Conservation (phyloP, 2,888 invertebrate species). For the Ametastegia equiseti region DNA sequence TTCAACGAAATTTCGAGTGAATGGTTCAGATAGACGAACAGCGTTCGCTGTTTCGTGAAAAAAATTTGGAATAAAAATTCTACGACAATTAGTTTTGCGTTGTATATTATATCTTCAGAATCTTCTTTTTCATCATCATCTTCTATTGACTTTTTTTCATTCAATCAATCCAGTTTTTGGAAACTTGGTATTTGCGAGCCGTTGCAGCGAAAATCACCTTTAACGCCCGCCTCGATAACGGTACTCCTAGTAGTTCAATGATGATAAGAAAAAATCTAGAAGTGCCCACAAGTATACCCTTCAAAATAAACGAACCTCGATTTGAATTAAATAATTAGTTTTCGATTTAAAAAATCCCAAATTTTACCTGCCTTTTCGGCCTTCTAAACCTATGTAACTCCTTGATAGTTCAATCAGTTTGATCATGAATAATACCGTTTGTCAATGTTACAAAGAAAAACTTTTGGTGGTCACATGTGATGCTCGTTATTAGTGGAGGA, state of each 20-base stretch:
- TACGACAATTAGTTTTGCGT: neutral
- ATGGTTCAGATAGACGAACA: too few relatives aligned
- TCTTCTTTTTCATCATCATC: too few relatives aligned
- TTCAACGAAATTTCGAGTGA: too few relatives aligned
- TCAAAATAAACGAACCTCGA: neutral
- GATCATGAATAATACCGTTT: neutral
- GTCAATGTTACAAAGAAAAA: neutral
- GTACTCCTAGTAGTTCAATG: neutral
- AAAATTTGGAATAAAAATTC: neutral
- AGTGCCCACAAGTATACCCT: neutral
- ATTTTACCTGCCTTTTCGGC: neutral
- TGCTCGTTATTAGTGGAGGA: neutral
- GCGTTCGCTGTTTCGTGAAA: too few relatives aligned
- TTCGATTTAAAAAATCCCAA: neutral
- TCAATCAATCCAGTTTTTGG: neutral
- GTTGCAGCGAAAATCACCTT: neutral
- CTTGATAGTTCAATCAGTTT: neutral
- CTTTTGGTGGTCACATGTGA: neutral
- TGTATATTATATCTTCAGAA: constrained; percentile 2
- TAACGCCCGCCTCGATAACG: constrained; percentile 2
- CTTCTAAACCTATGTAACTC: neutral
- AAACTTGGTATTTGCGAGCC: neutral
- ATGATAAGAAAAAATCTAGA: neutral
- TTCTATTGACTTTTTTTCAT: neutral
- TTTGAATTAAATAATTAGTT: neutral